Percentiles rank a stretch among this genome's conserved stretches.
Conservation (phyloP, 1,140 invertebrate species). For the Rhagoletis pomonella region DNA sequence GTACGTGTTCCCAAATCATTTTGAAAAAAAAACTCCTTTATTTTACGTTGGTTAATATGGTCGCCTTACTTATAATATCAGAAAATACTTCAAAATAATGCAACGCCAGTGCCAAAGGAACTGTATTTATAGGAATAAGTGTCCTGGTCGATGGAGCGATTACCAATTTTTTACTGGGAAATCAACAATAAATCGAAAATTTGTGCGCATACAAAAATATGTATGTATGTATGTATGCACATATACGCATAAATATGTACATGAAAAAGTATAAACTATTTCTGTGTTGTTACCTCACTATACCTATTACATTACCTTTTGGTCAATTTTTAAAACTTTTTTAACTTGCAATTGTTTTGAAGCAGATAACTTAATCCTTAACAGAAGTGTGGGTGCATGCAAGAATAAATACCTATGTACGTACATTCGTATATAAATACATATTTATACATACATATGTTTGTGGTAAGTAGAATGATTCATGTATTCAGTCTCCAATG, state of each 20-base stretch:
- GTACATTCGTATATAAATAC: not conserved
- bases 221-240: not conserved
- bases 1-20: too few species aligned
- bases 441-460: too few species aligned
- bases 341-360: not conserved
- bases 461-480: not conserved
- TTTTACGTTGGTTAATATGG: too few species aligned
- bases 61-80: too few species aligned
- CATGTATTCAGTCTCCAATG: not conserved
- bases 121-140: too few species aligned
- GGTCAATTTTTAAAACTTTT: not conserved
- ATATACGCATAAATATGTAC: not conserved
- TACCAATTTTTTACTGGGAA: too few species aligned
- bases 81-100: too few species aligned
- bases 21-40: too few species aligned
- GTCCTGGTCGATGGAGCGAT: too few species aligned
- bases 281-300: conserved; percentile 16
- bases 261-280: not conserved
- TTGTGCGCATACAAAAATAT: too few species aligned
- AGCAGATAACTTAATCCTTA: not conserved
- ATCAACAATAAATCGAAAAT: too few species aligned
- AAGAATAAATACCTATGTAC: not conserved
- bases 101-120: too few species aligned
- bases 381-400: conserved; percentile 2
- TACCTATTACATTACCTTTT: not conserved